These are phyloP conservation scores for Pangasius sanitwongsei DNA, from an alignment of 2,797 vertebrate species.

Conservation along the genomic window DNA sequence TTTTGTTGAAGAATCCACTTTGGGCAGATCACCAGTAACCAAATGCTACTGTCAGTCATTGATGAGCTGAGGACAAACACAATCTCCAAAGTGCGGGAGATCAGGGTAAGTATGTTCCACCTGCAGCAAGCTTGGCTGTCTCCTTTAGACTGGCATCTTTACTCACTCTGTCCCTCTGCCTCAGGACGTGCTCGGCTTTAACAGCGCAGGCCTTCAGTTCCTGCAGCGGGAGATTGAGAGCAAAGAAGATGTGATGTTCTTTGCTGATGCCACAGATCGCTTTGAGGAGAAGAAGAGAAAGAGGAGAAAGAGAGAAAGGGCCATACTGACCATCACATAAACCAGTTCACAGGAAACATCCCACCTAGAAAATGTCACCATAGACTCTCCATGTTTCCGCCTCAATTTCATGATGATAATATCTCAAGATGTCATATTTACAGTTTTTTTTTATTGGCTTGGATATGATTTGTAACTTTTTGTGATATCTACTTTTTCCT, in stretches of 20 bases:
- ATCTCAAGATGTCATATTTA: not conserved
- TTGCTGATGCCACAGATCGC: conserved; percentile 86
- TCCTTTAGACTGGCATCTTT: not conserved
- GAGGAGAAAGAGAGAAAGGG: conserved; percentile 86
- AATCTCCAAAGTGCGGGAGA: conserved; percentile 85
- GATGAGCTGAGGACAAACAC: conserved; percentile 88
- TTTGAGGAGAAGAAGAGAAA: conserved; percentile 86
- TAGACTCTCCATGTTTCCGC: not conserved
- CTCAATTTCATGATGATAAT: not conserved
- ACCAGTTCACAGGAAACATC: not conserved
- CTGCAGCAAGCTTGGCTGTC: not conserved
- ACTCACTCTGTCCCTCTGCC: not conserved
- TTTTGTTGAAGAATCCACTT: conserved; percentile 86
- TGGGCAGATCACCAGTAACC: conserved; percentile 92
- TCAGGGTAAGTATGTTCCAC: conserved; percentile 79
- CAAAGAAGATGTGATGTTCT: conserved; percentile 91
- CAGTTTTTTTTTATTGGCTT: not conserved
- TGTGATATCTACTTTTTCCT: not conserved
- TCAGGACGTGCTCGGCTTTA: conserved; percentile 93
- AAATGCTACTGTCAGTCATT: conserved; percentile 89
- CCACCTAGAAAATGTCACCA: not conserved
- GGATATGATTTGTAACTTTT: not conserved
- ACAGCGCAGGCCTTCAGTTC: conserved; percentile 88
- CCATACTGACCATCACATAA: conserved; percentile 75
- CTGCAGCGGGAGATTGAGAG: conserved; percentile 90